A percentile compares a stretch with the other conserved stretches of the same genome.
Evolutionary conservation across 1,140 invertebrate genomes (phyloP).

Genomic region (Antheraea mylitta): DNA sequence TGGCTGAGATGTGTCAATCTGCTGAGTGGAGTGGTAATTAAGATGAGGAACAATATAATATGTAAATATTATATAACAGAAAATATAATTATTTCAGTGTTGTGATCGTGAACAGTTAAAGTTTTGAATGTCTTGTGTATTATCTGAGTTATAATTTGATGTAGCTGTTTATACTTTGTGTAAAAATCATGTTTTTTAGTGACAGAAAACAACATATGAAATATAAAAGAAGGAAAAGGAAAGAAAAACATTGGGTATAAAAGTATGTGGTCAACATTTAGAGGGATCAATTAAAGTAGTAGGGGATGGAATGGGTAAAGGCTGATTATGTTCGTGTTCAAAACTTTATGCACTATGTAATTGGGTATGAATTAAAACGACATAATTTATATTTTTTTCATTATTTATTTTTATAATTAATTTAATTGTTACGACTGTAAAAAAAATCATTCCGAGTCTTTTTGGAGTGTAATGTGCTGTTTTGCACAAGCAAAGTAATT

Average conservation of each 20-base stretch:
- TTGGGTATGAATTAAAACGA: not conserved
- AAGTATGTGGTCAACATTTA: not conserved
- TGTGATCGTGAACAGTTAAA: not conserved
- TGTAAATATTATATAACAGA: not conserved
- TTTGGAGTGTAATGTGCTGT: not conserved
- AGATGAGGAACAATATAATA: not conserved
- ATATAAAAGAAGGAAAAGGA: not conserved
- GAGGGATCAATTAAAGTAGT: not conserved
- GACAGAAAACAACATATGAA: not conserved
- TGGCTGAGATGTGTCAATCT: constrained; percentile 68
- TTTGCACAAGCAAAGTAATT: too few species aligned
- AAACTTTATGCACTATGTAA: not conserved
- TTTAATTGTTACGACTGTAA: not conserved
- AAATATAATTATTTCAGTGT: not conserved
- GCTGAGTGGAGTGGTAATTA: constrained; percentile 64
- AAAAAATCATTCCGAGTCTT: not conserved
- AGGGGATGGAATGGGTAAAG: not conserved
- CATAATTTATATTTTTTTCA: not conserved
- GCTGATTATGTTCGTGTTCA: not conserved
- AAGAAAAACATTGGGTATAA: too few species aligned
- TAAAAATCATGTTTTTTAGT: not conserved
- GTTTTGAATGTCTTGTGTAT: not conserved
- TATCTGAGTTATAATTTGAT: not conserved
- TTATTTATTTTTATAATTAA: not conserved
- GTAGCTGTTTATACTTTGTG: not conserved